Base-by-base conservation (phyloP, 2,797 vertebrate genomes). In the Myotis findleyi region DNA sequence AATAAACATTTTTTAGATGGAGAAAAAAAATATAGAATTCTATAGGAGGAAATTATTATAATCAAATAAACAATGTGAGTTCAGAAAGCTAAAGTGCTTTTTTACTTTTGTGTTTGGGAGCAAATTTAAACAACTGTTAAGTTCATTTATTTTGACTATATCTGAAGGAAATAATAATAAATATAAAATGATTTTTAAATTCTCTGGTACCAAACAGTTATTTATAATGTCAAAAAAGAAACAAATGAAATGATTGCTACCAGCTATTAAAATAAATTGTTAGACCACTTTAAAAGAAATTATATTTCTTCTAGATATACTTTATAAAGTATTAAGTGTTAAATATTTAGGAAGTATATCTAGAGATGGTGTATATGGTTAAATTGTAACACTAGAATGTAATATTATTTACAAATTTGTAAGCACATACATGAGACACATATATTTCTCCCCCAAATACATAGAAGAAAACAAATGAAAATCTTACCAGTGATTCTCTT, bases 141-240 rank as follows among this genome's bases (percentile, higher is more conserved):
- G 25, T 75, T 82, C 5, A 21, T 68, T 81, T 11, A 4, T 89
- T 92, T 71, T 71, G 17, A 53, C 47, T 82, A 41, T 38, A 53
- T 68, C 27, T 87, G 0, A 44, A 49, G 66, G 7, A 93, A 57
- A 62, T 64, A 93, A 73, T 88, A 25, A 83, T 77, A 89, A 69
- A 25, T 87, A n/a, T 55, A 79, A 87, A 82, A 73, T 82, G 30
- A 47, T 25, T 81, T 89, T 92, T 71, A 75, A 87, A 75, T 41
- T 20, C 44, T 80, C 66, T 75, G 12, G 6, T 4, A 44, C 49
- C 20, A 47, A 47, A 47, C 13, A 49, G 18, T 80, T 72, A 27
- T 27, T 86, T 36, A 64, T 77, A 62, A 59, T 64, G 59, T 25
- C 21, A 88, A 66, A 77, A 53, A 30, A 38, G 76, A 87, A 38